These are phyloP conservation scores for Macrosiphum euphorbiae DNA, from an alignment of 2,888 invertebrate species.

Conservation along the genomic window DNA sequence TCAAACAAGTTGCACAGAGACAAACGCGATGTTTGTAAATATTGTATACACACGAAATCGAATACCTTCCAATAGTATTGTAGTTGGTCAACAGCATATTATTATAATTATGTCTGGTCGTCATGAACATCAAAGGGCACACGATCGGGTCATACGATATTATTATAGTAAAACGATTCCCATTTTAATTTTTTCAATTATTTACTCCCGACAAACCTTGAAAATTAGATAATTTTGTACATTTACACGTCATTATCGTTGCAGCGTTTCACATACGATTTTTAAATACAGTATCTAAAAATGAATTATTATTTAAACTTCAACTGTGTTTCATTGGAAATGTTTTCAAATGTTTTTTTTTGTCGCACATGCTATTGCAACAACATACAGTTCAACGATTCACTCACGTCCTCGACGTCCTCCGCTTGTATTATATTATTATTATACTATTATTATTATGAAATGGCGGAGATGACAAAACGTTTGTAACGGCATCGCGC, in stretches of 20 bases:
- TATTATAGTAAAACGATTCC: not conserved
- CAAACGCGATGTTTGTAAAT: not conserved
- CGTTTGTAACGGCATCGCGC: slow-evolving; percentile 13
- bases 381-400: not conserved
- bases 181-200: not conserved
- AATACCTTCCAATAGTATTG: not conserved
- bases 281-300: not conserved
- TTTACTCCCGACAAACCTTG: not conserved
- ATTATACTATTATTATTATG: not conserved
- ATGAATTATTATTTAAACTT: too few relatives aligned
- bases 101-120: not conserved
- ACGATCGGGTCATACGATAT: not conserved
- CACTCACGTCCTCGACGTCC: not conserved
- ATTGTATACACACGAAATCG: not conserved
- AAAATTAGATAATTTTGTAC: not conserved
- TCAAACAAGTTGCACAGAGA: not conserved
- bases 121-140: not conserved
- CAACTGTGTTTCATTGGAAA: not conserved
- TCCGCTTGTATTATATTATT: not conserved
- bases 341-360: not conserved
- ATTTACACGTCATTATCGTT: not conserved
- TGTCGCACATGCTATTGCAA: not conserved
- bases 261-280: not conserved
- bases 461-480: slow-evolving; percentile 39
- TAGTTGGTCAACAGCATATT: not conserved